phyloP scores from a whole-genome alignment of 2,797 vertebrate species.

The Diplodus puntazzo region DNA sequence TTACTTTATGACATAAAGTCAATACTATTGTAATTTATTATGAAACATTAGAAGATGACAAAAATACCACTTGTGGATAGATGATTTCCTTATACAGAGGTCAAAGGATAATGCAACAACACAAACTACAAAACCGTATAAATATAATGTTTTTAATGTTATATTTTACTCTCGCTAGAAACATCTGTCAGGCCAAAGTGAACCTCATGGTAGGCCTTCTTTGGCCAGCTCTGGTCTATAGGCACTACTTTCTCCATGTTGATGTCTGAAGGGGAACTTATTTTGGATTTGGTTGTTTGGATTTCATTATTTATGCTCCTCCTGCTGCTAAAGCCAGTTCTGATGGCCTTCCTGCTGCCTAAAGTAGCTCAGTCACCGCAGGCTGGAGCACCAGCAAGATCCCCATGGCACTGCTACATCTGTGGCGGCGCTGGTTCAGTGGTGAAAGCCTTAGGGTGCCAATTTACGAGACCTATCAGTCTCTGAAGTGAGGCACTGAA shows the following conservation, averaged over 20 bases:
- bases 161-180: too few species aligned
- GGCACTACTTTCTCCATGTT: background rate
- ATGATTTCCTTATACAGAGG: too few species aligned
- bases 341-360: slow-evolving; percentile 28
- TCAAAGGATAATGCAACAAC: too few species aligned
- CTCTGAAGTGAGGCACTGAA: slow-evolving; percentile 57
- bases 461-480: slow-evolving; percentile 57
- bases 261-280: slow-evolving; percentile 7
- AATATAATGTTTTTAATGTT: too few species aligned
- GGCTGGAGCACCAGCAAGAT: slow-evolving; percentile 19
- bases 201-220: too few species aligned
- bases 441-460: slow-evolving; percentile 55
- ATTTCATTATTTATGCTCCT: slow-evolving; percentile 10
- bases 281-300: slow-evolving; percentile 18
- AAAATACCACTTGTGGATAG: too few species aligned
- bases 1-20: too few species aligned
- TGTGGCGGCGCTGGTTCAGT: slow-evolving; percentile 33
- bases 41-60: too few species aligned
- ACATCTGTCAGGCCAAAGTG: too few species aligned
- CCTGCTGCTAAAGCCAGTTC: slow-evolving; percentile 3
- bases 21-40: too few species aligned
- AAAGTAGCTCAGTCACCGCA: background rate
- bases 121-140: too few species aligned
- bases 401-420: slow-evolving; percentile 37
- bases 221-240: background rate